Percentiles rank a stretch among this genome's conserved stretches.
phyloP scores from a whole-genome alignment of 2,888 invertebrate genomes.

The Craniophora ligustri region DNA sequence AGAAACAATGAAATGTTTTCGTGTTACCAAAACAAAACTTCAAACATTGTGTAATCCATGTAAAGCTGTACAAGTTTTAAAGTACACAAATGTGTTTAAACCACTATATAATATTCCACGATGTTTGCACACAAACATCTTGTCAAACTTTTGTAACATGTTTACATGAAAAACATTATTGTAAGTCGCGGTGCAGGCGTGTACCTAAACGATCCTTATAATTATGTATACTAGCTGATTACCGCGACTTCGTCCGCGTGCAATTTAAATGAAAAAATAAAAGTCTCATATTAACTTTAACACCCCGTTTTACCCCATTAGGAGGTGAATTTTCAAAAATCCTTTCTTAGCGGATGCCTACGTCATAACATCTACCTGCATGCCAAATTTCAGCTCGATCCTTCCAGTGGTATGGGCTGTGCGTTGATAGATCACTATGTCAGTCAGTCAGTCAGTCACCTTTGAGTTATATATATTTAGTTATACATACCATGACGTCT shows the following conservation, averaged over 20 bases:
- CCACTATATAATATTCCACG: constrained; percentile 4
- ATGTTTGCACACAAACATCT: constrained; percentile 6
- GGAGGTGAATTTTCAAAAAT: no score
- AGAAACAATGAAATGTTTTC: constrained; percentile 1
- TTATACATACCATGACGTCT: no score
- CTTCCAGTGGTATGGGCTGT: no score
- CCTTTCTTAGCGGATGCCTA: no score
- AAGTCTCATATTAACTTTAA: no score
- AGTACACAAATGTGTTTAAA: not conserved
- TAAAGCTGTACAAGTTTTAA: constrained; percentile 10
- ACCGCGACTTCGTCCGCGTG: no score
- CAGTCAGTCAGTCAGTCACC: no score
- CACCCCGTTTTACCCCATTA: no score
- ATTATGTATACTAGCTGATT: not conserved
- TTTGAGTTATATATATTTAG: no score
- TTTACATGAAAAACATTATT: constrained; percentile 21
- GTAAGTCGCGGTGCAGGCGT: not conserved
- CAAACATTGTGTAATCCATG: constrained; percentile 8
- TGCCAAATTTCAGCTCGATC: no score
- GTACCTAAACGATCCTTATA: not conserved
- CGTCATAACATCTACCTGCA: no score
- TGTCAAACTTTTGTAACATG: not conserved
- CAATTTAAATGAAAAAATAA: not conserved
- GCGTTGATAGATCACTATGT: no score
- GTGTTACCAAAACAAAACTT: constrained; percentile 8